A percentile compares a stretch with the other conserved stretches of the same genome.
These are phyloP conservation scores for Merops nubicus DNA, from an alignment of 2,113 vertebrate species.

Conservation along the genomic window DNA sequence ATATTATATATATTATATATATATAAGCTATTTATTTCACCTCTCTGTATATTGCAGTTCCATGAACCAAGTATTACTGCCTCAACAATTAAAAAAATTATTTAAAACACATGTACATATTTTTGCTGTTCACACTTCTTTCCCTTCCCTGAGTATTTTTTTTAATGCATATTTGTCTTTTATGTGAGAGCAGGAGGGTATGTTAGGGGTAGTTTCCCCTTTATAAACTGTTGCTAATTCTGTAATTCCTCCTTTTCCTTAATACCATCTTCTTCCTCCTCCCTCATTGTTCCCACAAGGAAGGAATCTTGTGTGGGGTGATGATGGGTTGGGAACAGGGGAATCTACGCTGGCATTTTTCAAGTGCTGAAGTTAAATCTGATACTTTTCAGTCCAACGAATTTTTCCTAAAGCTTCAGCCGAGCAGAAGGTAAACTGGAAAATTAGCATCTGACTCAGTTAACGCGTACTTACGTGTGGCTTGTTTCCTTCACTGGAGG, in stretches of 20 bases:
- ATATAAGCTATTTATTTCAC: constrained; percentile 90
- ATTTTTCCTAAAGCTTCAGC: not conserved
- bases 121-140: constrained; percentile 63
- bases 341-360: rapidly evolving
- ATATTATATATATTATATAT: constrained; percentile 87
- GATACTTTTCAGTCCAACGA: not conserved
- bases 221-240: not conserved
- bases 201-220: not conserved
- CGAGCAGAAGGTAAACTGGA: not conserved
- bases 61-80: constrained; percentile 87
- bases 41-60: constrained; percentile 89
- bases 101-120: constrained; percentile 72
- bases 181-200: not conserved
- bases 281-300: not conserved
- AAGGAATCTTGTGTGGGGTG: not conserved
- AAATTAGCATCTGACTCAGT: not conserved
- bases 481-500: not conserved
- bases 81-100: constrained; percentile 87
- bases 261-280: not conserved
- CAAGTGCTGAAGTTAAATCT: not conserved
- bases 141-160: not conserved
- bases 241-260: not conserved
- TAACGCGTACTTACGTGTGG: rapidly evolving
- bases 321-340: not conserved
- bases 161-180: not conserved